Conservation (phyloP, 2,797 vertebrate species). For the Diplodus puntazzo region DNA sequence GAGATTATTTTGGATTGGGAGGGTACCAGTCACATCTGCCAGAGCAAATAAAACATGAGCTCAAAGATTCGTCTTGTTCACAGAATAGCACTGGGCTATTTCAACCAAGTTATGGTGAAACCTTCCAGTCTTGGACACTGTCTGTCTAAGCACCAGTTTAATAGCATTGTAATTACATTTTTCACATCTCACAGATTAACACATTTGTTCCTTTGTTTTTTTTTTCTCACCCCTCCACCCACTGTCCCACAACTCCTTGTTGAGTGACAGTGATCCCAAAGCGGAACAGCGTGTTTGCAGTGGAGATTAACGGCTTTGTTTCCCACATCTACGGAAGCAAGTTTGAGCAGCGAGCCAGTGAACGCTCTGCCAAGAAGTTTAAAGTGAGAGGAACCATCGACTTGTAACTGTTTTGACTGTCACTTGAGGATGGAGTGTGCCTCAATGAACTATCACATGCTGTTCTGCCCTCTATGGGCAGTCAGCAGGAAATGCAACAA, state of each 20-base stretch:
- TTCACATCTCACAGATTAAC: not conserved
- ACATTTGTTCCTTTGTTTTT: not conserved
- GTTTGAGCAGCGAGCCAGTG: constrained; percentile 92
- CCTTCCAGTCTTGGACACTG: not conserved
- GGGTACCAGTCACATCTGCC: too few species aligned
- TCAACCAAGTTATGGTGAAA: not conserved
- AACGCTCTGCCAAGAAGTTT: constrained; percentile 95
- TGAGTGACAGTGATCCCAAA: constrained; percentile 91
- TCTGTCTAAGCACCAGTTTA: not conserved
- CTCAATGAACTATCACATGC: not conserved
- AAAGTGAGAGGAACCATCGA: constrained; percentile 93
- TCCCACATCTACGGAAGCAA: constrained; percentile 95
- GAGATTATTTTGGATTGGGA: too few species aligned
- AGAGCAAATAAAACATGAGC: too few species aligned
- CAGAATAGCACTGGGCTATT: too few species aligned
- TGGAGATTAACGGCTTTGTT: constrained; percentile 91
- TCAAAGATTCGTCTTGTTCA: too few species aligned
- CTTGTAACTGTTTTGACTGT: constrained; percentile 74
- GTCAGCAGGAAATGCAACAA: not conserved
- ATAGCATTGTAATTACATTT: too few species aligned
- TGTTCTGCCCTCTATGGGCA: not conserved
- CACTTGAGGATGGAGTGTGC: not conserved
- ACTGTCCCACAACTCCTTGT: not conserved
- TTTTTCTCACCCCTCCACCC: not conserved
- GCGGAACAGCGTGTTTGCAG: constrained; percentile 90